Evolutionary conservation across 2,888 invertebrate species (phyloP), one percentile per base, ranked within the genome.

Genomic region (Brachynemurus nebulosus): DNA sequence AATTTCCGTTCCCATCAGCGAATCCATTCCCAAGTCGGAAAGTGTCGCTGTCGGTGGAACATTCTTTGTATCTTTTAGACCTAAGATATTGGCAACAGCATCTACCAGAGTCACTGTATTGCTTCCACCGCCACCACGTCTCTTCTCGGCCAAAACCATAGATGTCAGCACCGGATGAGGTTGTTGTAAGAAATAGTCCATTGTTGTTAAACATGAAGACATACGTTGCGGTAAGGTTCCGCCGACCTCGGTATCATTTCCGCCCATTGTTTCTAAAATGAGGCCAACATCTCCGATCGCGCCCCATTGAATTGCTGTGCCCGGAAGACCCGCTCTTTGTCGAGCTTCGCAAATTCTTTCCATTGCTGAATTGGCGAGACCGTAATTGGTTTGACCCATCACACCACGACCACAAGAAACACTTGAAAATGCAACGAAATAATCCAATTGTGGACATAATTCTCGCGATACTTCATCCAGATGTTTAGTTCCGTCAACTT

Each of bases 1-100:
- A 59, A 98, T 92, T 72, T 98, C 98, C 2, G 97, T 93, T 37
- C 95, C 95, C 97, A 97, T 97, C 52, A 98, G 69, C 2, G 96
- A 96, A 63, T 98, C 97, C 81, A 98, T 89, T 48, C 97, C 97
- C 33, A 98, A 74, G 64, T 98, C 97, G 20, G 91, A 90, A 38
- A 98, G 69, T 34, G 82, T 84, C 4, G 85, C 76, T 20, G 75
- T 73, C 34, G 77, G 72, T 48, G 86, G 78, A 21, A 95, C 74
- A 48, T 83, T 81, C 53, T 76, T 77, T 0, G 80, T 68, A 57
- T 97, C 92, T 63, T 92, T 90, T 57, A 97, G 79, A 47, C 86
- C 88, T 42, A 95, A 68, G 56, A 95, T 91, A 61, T 92, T 90
- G 40, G 84, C 86, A 8, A 95, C 78, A 37, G 86, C 81, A 52